phyloP scores from a whole-genome alignment of 1,140 invertebrate species.

The Cepaea nemoralis region DNA sequence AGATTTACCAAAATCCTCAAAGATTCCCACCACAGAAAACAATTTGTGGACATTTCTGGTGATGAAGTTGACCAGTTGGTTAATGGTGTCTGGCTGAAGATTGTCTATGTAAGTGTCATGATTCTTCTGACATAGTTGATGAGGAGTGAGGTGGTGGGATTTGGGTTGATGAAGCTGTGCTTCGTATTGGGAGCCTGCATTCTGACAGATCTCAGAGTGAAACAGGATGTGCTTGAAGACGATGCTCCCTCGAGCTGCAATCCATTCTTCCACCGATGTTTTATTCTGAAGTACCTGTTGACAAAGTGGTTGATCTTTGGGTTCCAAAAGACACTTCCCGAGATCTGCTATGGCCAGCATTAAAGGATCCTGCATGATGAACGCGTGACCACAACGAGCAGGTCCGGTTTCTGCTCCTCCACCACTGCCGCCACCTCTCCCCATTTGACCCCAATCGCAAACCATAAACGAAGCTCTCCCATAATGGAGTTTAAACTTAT shows the following conservation, averaged over 20 bases:
- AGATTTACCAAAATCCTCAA: not conserved
- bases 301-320: not conserved
- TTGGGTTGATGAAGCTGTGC: not conserved
- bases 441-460: not conserved
- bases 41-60: not conserved
- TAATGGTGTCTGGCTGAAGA: not conserved
- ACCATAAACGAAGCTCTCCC: not conserved
- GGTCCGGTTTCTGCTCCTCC: no score
- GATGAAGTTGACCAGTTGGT: not conserved
- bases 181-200: not conserved
- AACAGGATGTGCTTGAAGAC: slow-evolving; percentile 4
- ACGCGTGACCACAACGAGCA: not conserved
- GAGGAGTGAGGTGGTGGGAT: not conserved
- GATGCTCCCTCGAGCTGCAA: not conserved
- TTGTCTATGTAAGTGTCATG: not conserved
- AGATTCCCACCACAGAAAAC: not conserved
- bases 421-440: not conserved
- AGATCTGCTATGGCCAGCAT: slow-evolving; percentile 3
- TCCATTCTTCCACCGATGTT: slow-evolving; percentile 3
- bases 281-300: not conserved
- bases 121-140: not conserved
- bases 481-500: slow-evolving; percentile 27
- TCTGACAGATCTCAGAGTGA: not conserved
- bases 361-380: slow-evolving; percentile 22
- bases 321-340: not conserved